Conservation (phyloP, 2,888 invertebrate genomes). For the Actias luna region DNA sequence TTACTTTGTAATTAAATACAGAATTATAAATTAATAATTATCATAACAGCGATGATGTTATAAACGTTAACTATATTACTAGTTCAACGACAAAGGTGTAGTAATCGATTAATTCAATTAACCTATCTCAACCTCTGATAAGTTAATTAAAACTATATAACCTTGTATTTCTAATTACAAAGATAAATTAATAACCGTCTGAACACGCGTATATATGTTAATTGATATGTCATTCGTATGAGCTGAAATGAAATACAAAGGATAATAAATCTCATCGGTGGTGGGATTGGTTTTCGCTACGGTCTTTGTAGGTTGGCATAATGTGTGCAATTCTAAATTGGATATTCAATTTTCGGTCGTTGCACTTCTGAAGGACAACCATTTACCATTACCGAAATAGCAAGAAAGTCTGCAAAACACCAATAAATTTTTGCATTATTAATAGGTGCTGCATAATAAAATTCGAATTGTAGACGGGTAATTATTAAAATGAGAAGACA, state of each 20-base stretch:
- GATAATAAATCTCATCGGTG: not conserved
- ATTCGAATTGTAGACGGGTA: too few relatives aligned
- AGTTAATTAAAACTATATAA: conserved; percentile 31
- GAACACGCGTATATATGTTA: conserved; percentile 20
- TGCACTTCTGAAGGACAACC: too few relatives aligned
- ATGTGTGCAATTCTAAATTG: not conserved
- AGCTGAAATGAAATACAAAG: not conserved
- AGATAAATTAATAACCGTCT: conserved; percentile 29
- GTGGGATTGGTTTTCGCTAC: not conserved
- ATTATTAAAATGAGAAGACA: too few relatives aligned
- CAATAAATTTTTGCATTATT: too few relatives aligned
- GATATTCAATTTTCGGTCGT: not conserved
- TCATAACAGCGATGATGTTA: not conserved
- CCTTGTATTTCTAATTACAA: conserved; percentile 32
- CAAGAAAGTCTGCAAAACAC: too few relatives aligned
- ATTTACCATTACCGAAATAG: too few relatives aligned
- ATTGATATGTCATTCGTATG: not conserved
- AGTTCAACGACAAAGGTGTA: not conserved
- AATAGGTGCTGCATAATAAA: too few relatives aligned
- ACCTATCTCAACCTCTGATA: conserved; percentile 22
- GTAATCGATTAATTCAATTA: conserved; percentile 28
- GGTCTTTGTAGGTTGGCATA: not conserved
- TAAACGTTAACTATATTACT: not conserved
- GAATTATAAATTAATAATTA: too few relatives aligned
- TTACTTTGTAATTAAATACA: too few relatives aligned